A percentile compares a stretch with the other conserved stretches of the same genome.
Evolutionary conservation across 2,113 vertebrate genomes (phyloP).

Genomic region (Dendrocopos noguchii): DNA sequence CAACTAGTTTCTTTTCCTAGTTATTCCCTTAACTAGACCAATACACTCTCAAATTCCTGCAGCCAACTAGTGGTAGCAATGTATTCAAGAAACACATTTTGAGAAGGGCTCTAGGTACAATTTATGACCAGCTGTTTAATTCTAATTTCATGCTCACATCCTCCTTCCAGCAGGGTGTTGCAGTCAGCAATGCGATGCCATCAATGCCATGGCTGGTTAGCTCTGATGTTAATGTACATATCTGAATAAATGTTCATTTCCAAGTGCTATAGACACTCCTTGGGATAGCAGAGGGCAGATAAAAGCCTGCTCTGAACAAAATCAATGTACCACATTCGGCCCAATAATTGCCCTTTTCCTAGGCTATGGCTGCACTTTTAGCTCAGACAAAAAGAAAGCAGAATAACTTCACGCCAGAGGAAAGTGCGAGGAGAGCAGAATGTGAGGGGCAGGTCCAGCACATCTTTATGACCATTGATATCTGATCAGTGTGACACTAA

Average conservation of each 20-base stretch:
- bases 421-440: background rate
- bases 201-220: background rate
- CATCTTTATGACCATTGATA: background rate
- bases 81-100: background rate
- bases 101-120: background rate
- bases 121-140: background rate
- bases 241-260: background rate
- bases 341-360: background rate
- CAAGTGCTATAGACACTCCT: background rate
- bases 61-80: background rate
- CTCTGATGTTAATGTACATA: background rate
- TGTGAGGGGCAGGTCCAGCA: background rate
- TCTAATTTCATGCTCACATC: slow-evolving; percentile 20
- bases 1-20: background rate
- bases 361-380: background rate
- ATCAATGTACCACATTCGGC: background rate
- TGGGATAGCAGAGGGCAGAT: background rate
- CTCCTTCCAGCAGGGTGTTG: background rate
- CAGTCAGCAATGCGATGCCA: background rate
- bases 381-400: background rate
- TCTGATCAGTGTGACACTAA: background rate
- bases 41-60: background rate
- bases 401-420: background rate
- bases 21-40: background rate
- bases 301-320: background rate